Conservation (phyloP, 2,888 invertebrate species). For the Drosophila fungiperda region DNA sequence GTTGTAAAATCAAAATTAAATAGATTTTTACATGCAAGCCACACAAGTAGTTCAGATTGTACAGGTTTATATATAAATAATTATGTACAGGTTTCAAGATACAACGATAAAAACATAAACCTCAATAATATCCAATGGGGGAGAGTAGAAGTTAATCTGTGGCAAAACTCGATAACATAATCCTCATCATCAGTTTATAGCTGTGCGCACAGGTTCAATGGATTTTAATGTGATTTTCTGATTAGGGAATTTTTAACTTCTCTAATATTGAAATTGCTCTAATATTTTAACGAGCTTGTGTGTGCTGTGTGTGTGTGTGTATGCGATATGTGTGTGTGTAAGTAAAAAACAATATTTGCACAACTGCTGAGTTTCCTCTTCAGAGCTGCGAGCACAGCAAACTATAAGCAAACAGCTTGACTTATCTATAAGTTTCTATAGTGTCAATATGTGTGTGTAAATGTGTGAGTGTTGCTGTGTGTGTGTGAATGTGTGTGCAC, state of each 20-base stretch:
- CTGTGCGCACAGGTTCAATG: conserved; percentile 38
- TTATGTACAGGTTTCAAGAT: conserved; percentile 4
- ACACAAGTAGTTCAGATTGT: conserved; percentile 21
- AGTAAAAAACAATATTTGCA: conserved; percentile 75
- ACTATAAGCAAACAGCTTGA: conserved; percentile 27
- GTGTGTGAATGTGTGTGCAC: conserved; percentile 6
- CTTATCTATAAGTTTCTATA: conserved; percentile 12
- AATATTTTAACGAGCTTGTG: conserved; percentile 4
- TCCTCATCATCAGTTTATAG: conserved; percentile 24
- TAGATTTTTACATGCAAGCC: conserved; percentile 37
- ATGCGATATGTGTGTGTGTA: conserved; percentile 28
- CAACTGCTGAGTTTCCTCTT: conserved; percentile 50
- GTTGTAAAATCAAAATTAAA: conserved; percentile 9
- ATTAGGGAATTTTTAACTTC: conserved; percentile 52
- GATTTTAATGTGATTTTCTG: conserved; percentile 65
- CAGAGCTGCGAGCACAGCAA: conserved; percentile 25
- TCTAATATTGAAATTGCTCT: conserved; percentile 15
- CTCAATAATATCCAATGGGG: background rate
- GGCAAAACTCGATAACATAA: conserved; percentile 13
- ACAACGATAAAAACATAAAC: conserved; percentile 12
- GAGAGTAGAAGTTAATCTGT: conserved; percentile 27
- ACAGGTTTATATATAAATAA: conserved; percentile 10
- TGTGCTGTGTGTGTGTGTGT: conserved; percentile 8
- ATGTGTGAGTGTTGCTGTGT: conserved; percentile 1
- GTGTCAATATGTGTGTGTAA: conserved; percentile 15